Evolutionary conservation across 2,797 vertebrate species (phyloP).

Genomic region (Calcarius lapponicus): DNA sequence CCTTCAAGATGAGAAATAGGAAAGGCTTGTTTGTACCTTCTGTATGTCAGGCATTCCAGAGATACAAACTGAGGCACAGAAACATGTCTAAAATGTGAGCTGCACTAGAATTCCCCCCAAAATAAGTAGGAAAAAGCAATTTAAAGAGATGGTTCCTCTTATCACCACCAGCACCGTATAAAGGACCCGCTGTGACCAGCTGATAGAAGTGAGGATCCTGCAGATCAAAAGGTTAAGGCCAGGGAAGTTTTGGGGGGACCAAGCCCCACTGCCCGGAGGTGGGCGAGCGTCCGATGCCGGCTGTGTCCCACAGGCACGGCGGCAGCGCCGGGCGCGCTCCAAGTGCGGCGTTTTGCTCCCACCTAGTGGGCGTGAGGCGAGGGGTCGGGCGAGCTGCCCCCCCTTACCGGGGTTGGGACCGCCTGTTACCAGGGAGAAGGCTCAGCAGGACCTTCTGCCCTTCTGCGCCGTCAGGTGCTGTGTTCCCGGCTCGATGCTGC

Average conservation of each 20-base stretch:
- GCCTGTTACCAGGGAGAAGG: neutral
- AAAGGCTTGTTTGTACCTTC: neutral
- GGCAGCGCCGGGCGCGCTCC: neutral
- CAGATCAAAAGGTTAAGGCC: neutral
- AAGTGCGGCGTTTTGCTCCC: neutral
- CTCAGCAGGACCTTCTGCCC: neutral
- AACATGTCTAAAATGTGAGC: neutral
- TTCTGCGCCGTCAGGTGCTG: neutral
- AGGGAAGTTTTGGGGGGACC: neutral
- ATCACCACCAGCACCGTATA: fast-evolving
- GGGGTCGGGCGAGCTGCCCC: neutral
- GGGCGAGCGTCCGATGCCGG: too few relatives aligned
- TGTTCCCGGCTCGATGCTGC: neutral
- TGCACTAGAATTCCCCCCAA: neutral
- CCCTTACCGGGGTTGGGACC: neutral
- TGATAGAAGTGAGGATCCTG: neutral
- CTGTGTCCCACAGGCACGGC: neutral
- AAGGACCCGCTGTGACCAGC: neutral
- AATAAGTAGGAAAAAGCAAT: neutral
- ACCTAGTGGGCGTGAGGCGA: neutral
- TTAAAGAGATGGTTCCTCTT: neutral
- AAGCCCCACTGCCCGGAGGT: fast-evolving
- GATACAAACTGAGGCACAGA: neutral
- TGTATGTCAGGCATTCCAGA: neutral
- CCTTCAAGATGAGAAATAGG: neutral